Evolutionary conservation across 2,888 invertebrate species (phyloP), one percentile per base, ranked within the genome.

Genomic region (Pristionchus exspectatus): DNA sequence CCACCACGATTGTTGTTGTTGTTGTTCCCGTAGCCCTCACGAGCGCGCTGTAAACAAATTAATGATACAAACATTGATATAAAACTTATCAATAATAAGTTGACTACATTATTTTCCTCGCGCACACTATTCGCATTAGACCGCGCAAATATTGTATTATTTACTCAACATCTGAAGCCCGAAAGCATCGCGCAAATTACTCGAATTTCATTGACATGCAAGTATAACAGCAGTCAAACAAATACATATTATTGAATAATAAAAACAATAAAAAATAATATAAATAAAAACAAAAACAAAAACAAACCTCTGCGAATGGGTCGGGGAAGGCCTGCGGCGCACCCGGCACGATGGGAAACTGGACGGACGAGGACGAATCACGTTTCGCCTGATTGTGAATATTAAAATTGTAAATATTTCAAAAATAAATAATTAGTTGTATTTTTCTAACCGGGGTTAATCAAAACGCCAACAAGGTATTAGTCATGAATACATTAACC

Each of bases 291-390:
- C 9, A 9, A 44, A 9, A 56, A 56, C 56, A 63, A 21, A 63
- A 63, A 7, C 24, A 10, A 24, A 63, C 63, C 63, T 85, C 84
- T 5, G 84, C 38, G 33, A 33, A 30, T 30, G 84, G 84, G 7
- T 85, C 84, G 84, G 84, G 84, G 84, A 85, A 85, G 30, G 59
- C 59, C 59, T 85, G 84, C 0, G 84, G 84, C 59, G 33, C 33
- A 7, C 59, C 59, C 27, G 84, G 33, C 59, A 85, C 84, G 59
- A 85, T 85, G 18, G 84, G 84, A 24, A 85, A 85, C 59, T 85
- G 84, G 5, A 85, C 5, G 12, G 84, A 85, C 30, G 84, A 85
- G 59, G 56, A 21, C 1, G 84, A 85, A 24, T 85, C 84, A 10
- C 84, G 84, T 38, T 85, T 85, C 59, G 33, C 24, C 84, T 59